A percentile compares a stretch with the other conserved stretches of the same genome.
Evolutionary conservation across 2,797 vertebrate species (phyloP).

Genomic region (Balearica regulorum): DNA sequence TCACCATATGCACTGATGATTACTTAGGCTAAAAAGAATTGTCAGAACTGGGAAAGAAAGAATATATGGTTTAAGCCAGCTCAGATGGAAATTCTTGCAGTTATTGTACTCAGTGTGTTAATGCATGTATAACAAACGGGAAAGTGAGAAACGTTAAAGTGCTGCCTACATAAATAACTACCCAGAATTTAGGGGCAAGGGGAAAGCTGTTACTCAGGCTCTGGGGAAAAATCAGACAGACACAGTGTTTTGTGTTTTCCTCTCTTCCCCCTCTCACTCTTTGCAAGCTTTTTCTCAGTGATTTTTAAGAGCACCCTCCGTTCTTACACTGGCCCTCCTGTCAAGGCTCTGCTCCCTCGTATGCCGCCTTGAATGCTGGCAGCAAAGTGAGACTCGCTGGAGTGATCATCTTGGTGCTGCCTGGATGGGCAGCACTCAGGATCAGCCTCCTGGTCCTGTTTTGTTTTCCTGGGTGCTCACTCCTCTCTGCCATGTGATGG

Average conservation of each 20-base stretch:
- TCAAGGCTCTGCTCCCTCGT: background rate
- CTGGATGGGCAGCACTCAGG: background rate
- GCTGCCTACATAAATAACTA: background rate
- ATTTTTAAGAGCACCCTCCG: background rate
- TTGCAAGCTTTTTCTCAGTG: background rate
- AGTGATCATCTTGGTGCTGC: background rate
- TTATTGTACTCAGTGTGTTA: background rate
- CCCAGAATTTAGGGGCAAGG: background rate
- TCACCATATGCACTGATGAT: background rate
- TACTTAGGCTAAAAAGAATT: background rate
- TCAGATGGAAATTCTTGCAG: background rate
- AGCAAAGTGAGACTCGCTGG: rapidly evolving
- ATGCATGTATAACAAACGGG: background rate
- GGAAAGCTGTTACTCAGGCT: background rate
- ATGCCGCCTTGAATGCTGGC: background rate
- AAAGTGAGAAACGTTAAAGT: background rate
- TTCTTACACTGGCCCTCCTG: background rate
- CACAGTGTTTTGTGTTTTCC: background rate
- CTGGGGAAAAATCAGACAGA: background rate
- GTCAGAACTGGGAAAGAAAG: background rate
- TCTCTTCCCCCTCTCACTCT: background rate
- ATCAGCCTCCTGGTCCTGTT: background rate
- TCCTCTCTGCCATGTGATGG: background rate
- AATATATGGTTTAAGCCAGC: background rate
- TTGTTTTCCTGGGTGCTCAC: background rate